A percentile compares a stretch with the other conserved stretches of the same genome.
Conservation (phyloP, 2,797 vertebrate genomes). For the Gymnodraco acuticeps region DNA sequence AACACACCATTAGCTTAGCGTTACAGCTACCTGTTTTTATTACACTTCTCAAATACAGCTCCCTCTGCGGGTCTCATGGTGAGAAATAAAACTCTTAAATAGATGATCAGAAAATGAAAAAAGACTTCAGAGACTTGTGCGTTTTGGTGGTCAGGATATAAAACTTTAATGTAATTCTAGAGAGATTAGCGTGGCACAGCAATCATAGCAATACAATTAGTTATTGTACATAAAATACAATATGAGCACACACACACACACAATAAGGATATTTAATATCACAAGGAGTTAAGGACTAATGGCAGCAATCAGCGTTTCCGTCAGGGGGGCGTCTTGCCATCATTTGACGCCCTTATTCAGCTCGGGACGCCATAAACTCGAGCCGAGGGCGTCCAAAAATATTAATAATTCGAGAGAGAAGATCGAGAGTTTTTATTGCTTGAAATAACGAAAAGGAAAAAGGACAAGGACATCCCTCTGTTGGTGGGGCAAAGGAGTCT, state of each 20-base stretch:
- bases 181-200: constrained; percentile 12
- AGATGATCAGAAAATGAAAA: constrained; percentile 34
- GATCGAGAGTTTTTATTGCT: too few relatives aligned
- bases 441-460: too few relatives aligned
- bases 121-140: neutral
- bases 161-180: constrained; percentile 17
- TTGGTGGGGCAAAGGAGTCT: too few relatives aligned
- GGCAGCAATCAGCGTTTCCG: too few relatives aligned
- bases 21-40: constrained; percentile 44
- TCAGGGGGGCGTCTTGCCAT: too few relatives aligned
- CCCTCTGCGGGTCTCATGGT: constrained; percentile 9
- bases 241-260: neutral
- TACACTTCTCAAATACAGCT: constrained; percentile 15
- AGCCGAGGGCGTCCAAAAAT: too few relatives aligned
- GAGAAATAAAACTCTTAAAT: constrained; percentile 18
- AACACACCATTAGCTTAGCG: constrained; percentile 27
- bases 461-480: too few relatives aligned
- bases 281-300: too few relatives aligned
- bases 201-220: neutral
- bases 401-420: too few relatives aligned
- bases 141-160: constrained; percentile 7
- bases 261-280: too few relatives aligned
- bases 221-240: neutral
- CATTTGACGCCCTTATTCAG: too few relatives aligned
- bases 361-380: too few relatives aligned